Conservation (phyloP, 2,113 vertebrate genomes). For the Pluvialis apricaria region DNA sequence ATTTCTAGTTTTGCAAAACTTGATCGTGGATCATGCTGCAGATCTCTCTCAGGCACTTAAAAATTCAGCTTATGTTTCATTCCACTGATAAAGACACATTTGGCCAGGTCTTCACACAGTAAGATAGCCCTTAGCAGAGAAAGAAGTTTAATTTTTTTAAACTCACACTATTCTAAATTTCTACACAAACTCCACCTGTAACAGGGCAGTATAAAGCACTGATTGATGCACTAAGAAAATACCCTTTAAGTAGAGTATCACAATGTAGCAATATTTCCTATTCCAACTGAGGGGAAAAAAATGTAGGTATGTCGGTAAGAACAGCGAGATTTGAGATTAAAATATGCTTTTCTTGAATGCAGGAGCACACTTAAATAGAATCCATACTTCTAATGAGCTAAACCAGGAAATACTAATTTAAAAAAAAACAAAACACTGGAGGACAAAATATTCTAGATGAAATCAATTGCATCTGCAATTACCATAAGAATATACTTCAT, state of each 20-base stretch:
- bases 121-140: neutral
- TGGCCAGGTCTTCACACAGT: neutral
- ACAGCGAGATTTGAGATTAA: neutral
- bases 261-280: neutral
- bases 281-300: fast-evolving
- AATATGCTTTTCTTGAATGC: neutral
- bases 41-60: neutral
- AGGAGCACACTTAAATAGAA: neutral
- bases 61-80: neutral
- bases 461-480: neutral
- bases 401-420: neutral
- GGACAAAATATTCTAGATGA: neutral
- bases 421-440: neutral
- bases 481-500: neutral
- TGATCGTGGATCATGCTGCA: neutral
- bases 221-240: neutral
- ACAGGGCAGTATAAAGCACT: neutral
- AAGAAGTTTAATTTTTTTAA: neutral
- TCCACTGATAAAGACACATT: neutral
- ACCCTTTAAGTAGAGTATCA: neutral
- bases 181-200: neutral
- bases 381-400: neutral
- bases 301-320: neutral
- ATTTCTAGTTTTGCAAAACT: neutral
- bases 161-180: neutral